Conservation (phyloP, 2,888 invertebrate species). For the Hypercompe scribonia region DNA sequence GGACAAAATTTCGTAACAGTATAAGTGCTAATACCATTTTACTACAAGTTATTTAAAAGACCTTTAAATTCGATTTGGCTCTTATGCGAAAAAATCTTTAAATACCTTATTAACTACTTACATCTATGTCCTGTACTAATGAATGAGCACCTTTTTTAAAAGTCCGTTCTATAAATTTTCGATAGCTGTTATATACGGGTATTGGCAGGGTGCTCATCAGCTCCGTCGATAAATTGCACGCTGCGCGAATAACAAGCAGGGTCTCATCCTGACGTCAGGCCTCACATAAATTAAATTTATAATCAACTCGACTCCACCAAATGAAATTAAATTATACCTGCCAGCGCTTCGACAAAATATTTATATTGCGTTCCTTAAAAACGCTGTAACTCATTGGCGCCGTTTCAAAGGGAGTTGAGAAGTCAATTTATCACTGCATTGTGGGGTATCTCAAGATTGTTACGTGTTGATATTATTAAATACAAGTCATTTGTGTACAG, state of each 20-base stretch:
- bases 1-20: too few relatives aligned
- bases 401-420: constrained; percentile 62
- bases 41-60: too few relatives aligned
- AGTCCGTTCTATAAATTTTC: constrained; percentile 49
- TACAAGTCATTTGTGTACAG: constrained; percentile 20
- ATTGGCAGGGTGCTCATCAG: constrained; percentile 71
- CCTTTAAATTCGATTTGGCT: background rate
- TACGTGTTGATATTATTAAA: constrained; percentile 24
- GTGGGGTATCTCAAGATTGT: constrained; percentile 23
- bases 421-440: constrained; percentile 63
- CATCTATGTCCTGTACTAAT: background rate
- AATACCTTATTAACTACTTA: background rate
- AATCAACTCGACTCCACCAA: constrained; percentile 79
- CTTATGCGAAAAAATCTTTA: background rate
- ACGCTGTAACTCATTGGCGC: constrained; percentile 66
- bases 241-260: constrained; percentile 77
- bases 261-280: constrained; percentile 67
- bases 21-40: too few relatives aligned
- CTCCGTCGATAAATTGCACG: constrained; percentile 74
- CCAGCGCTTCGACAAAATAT: constrained; percentile 78
- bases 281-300: constrained; percentile 84
- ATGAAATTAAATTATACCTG: constrained; percentile 83
- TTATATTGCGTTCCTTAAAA: constrained; percentile 75
- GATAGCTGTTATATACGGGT: constrained; percentile 58
- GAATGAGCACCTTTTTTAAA: constrained; percentile 6